Conservation (phyloP, 2,113 vertebrate genomes). For the Hepsetus odoe region DNA sequence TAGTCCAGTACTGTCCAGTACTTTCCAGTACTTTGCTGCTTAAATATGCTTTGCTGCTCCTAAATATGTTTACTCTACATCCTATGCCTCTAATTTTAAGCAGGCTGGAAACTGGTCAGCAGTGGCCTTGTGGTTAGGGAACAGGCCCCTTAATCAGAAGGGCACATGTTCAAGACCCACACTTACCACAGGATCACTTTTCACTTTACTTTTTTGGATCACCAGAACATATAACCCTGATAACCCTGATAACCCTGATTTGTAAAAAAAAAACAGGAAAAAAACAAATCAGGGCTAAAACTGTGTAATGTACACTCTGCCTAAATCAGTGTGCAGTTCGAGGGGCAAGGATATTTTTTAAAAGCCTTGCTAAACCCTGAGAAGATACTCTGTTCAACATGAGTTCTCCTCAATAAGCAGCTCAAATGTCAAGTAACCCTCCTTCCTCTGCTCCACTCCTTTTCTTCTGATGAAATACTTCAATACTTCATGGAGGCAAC, state of each 20-base stretch:
- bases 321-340: not conserved
- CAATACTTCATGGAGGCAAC: constrained; percentile 11
- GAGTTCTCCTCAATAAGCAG: not conserved
- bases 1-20: too few relatives aligned
- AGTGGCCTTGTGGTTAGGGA: too few relatives aligned
- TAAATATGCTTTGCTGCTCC: too few relatives aligned
- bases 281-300: not conserved
- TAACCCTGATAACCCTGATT: not conserved
- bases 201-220: too few relatives aligned
- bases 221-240: too few relatives aligned
- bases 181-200: too few relatives aligned
- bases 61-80: too few relatives aligned
- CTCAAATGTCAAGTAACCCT: not conserved
- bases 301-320: not conserved
- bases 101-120: too few relatives aligned
- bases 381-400: not conserved
- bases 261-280: not conserved
- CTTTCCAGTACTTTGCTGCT: too few relatives aligned
- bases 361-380: not conserved
- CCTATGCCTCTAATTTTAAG: too few relatives aligned
- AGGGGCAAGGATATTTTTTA: not conserved
- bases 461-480: constrained; percentile 2
- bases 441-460: constrained; percentile 34
- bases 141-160: too few relatives aligned
- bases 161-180: too few relatives aligned